Conservation (phyloP, 2,113 vertebrate genomes). For the Proterorhinus semilunaris region DNA sequence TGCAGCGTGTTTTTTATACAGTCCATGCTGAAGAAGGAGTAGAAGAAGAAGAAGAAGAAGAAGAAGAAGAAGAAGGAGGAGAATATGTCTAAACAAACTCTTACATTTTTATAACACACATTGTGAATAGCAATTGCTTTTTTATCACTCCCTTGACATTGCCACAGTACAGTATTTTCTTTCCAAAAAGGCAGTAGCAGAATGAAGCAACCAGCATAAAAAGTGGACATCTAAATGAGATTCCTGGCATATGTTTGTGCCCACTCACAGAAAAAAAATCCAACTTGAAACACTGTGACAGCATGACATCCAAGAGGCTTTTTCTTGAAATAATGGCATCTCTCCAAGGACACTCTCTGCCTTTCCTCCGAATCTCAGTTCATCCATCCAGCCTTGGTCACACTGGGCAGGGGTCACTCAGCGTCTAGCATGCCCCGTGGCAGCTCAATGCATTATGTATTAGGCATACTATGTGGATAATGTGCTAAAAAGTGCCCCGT, state of each 20-base stretch:
- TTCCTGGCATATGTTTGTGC: constrained; percentile 22
- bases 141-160: neutral
- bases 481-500: constrained; percentile 69
- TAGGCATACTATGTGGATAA: constrained; percentile 57
- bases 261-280: constrained; percentile 22
- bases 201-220: constrained; percentile 17
- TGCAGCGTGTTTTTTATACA: too few relatives aligned
- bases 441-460: constrained; percentile 59
- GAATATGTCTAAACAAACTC: too few relatives aligned
- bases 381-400: constrained; percentile 37
- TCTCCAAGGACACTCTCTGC: constrained; percentile 41
- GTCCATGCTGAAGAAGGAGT: too few relatives aligned
- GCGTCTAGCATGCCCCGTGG: constrained; percentile 44
- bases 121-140: constrained; percentile 5
- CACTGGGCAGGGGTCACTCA: constrained; percentile 42
- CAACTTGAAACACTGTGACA: constrained; percentile 32
- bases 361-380: constrained; percentile 34
- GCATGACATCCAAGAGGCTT: constrained; percentile 38
- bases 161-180: neutral
- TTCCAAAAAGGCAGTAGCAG: neutral
- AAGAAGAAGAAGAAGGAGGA: too few relatives aligned
- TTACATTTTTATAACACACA: neutral
- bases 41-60: too few relatives aligned
- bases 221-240: constrained; percentile 11
- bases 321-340: constrained; percentile 37